phyloP scores from a whole-genome alignment of 30 jellyfish, hydroid and myxozoan genomes.

The Hydractinia symbiolongicarpus region DNA sequence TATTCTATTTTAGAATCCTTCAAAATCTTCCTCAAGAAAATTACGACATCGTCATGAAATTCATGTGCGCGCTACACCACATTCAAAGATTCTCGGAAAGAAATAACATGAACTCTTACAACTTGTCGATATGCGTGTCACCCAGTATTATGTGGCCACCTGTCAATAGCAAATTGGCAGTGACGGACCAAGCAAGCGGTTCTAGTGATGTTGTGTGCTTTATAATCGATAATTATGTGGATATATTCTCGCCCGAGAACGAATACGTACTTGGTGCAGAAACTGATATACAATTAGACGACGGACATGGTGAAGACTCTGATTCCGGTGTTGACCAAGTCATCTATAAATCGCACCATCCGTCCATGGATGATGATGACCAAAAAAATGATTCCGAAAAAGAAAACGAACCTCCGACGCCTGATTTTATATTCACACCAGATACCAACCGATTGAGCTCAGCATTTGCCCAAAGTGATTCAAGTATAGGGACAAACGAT shows the following conservation, averaged over 20 bases:
- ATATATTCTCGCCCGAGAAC: constrained; percentile 72
- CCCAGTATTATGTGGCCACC: constrained; percentile 95
- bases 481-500: constrained; percentile 45
- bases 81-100: constrained; percentile 74
- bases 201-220: constrained; percentile 80
- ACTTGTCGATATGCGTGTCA: constrained; percentile 92
- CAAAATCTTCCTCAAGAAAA: constrained; percentile 60
- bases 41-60: constrained; percentile 52
- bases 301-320: constrained; percentile 68
- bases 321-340: constrained; percentile 45
- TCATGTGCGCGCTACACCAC: constrained; percentile 74
- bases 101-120: constrained; percentile 88
- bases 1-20: constrained; percentile 42
- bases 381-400: constrained; percentile 35
- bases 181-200: constrained; percentile 67
- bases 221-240: constrained; percentile 60
- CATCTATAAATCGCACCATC: constrained; percentile 18
- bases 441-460: neutral
- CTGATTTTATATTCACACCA: constrained; percentile 26
- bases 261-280: constrained; percentile 69
- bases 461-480: constrained; percentile 41
- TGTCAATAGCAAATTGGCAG: constrained; percentile 39
- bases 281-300: constrained; percentile 69
- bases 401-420: constrained; percentile 31
- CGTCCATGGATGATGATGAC: constrained; percentile 27